Evolutionary conservation across 1,140 invertebrate species (phyloP).

Genomic region (Gonioctena quinquepunctata): DNA sequence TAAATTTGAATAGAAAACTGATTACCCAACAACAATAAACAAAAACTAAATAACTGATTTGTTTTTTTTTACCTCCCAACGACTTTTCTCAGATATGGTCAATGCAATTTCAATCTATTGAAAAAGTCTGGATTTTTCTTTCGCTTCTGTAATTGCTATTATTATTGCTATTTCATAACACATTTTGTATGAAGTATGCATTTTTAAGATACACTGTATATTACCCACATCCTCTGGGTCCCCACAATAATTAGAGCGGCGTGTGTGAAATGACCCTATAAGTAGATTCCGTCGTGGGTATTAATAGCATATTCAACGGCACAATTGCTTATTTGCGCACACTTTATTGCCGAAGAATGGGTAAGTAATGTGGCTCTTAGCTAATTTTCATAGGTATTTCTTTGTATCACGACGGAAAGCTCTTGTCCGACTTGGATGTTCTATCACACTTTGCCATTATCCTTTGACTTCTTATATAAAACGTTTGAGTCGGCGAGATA

Average conservation of each 20-base stretch:
- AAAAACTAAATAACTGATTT: too few species aligned
- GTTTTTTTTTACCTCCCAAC: too few species aligned
- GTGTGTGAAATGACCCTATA: conserved; percentile 2
- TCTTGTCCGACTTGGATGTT: background rate
- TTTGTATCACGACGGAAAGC: conserved; percentile 2
- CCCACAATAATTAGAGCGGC: background rate
- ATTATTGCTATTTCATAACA: too few species aligned
- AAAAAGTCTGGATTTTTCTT: too few species aligned
- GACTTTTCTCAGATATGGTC: too few species aligned
- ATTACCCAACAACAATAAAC: too few species aligned
- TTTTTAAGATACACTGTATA: too few species aligned
- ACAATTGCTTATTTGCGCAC: background rate
- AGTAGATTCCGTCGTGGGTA: background rate
- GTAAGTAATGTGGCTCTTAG: background rate
- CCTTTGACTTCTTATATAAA: background rate
- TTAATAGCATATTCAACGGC: background rate
- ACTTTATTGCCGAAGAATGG: background rate
- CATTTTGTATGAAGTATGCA: too few species aligned
- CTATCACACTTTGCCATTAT: background rate
- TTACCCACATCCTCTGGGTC: too few species aligned
- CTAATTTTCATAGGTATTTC: conserved; percentile 14
- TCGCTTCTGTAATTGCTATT: too few species aligned
- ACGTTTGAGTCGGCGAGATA: background rate
- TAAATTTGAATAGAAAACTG: too few species aligned
- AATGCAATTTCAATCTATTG: too few species aligned